Percentiles rank a stretch among this genome's conserved stretches.
Evolutionary conservation across 2,888 invertebrate genomes (phyloP).

Genomic region (Mylabris sibirica): DNA sequence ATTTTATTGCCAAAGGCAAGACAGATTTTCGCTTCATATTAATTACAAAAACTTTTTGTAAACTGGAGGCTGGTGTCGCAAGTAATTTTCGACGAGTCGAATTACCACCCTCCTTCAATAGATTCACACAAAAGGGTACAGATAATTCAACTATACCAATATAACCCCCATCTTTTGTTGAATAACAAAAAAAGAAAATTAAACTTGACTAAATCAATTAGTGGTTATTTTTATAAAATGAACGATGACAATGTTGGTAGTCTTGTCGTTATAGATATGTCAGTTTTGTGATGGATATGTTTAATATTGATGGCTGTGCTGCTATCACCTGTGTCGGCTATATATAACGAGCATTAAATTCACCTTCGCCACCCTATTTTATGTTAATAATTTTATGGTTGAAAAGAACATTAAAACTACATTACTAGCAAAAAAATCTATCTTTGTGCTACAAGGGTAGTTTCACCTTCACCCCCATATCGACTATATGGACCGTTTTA

Average conservation of each 20-base stretch:
- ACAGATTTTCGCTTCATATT: slow-evolving; percentile 53
- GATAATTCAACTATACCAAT: slow-evolving; percentile 9
- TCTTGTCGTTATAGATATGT: slow-evolving; percentile 59
- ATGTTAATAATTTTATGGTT: slow-evolving; percentile 40
- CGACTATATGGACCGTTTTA: slow-evolving; percentile 4
- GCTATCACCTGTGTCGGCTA: slow-evolving; percentile 41
- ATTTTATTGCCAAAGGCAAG: slow-evolving; percentile 47
- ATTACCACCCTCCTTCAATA: background rate
- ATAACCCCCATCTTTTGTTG: background rate
- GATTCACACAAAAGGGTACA: background rate
- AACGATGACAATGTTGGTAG: slow-evolving; percentile 54
- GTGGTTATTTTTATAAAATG: background rate
- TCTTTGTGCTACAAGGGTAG: background rate
- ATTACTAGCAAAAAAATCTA: slow-evolving; percentile 6
- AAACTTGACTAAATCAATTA: background rate
- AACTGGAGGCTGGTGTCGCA: slow-evolving; percentile 5
- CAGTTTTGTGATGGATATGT: slow-evolving; percentile 57
- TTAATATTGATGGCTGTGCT: slow-evolving; percentile 57
- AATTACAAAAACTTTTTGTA: slow-evolving; percentile 48
- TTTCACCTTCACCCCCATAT: background rate
- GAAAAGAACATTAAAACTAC: slow-evolving; percentile 26
- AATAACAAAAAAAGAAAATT: background rate
- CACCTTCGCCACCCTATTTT: slow-evolving; percentile 30
- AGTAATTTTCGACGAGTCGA: background rate
- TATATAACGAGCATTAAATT: slow-evolving; percentile 38